Conservation (phyloP, 2,888 invertebrate genomes). For the Metacarcinus magister region DNA sequence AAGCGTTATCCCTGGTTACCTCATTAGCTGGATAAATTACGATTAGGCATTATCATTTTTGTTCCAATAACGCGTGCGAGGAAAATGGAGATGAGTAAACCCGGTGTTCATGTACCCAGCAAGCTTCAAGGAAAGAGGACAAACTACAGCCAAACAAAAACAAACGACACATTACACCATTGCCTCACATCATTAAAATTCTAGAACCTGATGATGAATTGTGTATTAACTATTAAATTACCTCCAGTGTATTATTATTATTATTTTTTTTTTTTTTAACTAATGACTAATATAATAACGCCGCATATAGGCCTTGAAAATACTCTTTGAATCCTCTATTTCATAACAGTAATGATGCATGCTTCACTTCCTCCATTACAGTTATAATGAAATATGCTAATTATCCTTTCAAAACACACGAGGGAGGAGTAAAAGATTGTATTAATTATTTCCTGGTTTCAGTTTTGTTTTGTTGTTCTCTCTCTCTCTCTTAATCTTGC, state of each 20-base stretch:
- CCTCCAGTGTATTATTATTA: not conserved
- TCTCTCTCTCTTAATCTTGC: not conserved
- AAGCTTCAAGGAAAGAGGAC: not conserved
- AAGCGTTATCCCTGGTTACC: not conserved
- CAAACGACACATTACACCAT: not conserved
- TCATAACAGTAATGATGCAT: not conserved
- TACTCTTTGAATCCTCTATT: not conserved
- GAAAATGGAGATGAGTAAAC: too few species aligned
- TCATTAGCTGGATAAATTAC: not conserved
- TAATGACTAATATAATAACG: not conserved
- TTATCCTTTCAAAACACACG: not conserved
- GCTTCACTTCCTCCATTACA: not conserved
- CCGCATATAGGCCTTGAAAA: not conserved
- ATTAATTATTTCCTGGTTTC: too few species aligned
- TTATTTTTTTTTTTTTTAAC: too few species aligned
- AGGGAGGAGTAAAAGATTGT: not conserved
- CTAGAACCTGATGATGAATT: not conserved
- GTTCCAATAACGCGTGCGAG: not conserved
- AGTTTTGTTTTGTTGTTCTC: not conserved
- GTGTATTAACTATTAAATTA: not conserved
- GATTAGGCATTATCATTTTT: not conserved
- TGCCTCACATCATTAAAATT: not conserved
- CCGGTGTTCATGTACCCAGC: too few species aligned
- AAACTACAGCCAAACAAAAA: not conserved
- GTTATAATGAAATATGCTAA: not conserved